A percentile compares a stretch with the other conserved stretches of the same genome.
These are phyloP conservation scores for Calycopis cecrops DNA, from an alignment of 1,140 invertebrate genomes.

Conservation along the genomic window DNA sequence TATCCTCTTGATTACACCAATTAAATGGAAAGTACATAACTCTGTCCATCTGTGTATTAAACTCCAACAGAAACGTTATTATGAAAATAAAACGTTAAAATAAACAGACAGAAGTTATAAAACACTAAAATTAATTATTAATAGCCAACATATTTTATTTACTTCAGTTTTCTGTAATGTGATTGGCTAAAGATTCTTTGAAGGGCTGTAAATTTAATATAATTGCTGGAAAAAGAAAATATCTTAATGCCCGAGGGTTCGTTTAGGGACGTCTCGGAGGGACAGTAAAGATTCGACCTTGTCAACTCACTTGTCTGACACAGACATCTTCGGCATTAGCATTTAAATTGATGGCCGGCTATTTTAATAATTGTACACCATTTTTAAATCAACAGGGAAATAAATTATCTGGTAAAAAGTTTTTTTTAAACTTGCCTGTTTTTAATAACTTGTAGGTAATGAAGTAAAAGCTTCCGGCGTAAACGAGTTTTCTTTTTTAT, in stretches of 20 bases:
- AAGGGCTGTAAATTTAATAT: constrained; percentile 46
- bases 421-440: no score
- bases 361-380: constrained; percentile 11
- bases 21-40: no score
- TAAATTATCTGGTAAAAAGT: no score
- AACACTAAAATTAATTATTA: constrained; percentile 14
- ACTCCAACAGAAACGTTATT: no score
- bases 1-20: no score
- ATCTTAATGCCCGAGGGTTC: constrained; percentile 49
- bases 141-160: constrained; percentile 26
- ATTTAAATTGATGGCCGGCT: constrained; percentile 53
- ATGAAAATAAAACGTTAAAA: no score
- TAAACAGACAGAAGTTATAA: constrained; percentile 16
- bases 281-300: constrained; percentile 43
- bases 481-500: no score
- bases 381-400: background rate
- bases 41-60: no score
- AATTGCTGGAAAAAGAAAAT: constrained; percentile 59
- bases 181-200: constrained; percentile 30
- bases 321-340: constrained; percentile 44
- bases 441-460: no score
- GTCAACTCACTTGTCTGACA: constrained; percentile 55
- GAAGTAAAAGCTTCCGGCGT: no score
- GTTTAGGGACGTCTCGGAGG: constrained; percentile 35
- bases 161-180: constrained; percentile 30